A percentile compares a stretch with the other conserved stretches of the same genome.
Conservation (phyloP, 2,797 vertebrate species). For the Leptodactylus fallax region DNA sequence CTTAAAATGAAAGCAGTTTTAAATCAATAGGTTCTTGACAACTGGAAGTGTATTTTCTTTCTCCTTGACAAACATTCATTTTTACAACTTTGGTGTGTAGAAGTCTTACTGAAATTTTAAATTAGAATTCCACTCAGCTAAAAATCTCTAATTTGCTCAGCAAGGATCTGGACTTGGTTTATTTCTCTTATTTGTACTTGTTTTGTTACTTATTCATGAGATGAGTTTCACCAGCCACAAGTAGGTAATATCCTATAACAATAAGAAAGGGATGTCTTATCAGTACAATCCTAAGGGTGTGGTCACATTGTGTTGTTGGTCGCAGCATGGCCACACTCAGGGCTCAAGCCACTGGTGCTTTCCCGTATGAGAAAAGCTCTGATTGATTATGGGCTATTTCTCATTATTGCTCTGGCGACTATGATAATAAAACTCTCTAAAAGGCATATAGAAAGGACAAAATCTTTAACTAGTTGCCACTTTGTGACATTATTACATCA, state of each 20-base stretch:
- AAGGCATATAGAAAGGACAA: too few species aligned
- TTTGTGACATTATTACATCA: too few species aligned
- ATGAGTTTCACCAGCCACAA: neutral
- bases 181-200: too few species aligned
- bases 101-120: neutral
- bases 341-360: too few species aligned
- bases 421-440: too few species aligned
- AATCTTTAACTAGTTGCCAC: too few species aligned
- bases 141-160: neutral
- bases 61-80: constrained; percentile 6
- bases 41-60: constrained; percentile 4
- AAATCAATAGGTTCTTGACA: constrained; percentile 35
- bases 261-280: neutral
- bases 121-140: neutral
- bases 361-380: too few species aligned
- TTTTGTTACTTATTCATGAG: neutral
- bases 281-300: too few species aligned
- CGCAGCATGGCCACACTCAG: too few species aligned
- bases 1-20: constrained; percentile 17
- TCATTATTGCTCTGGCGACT: too few species aligned
- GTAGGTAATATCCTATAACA: neutral
- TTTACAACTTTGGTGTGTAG: neutral
- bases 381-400: too few species aligned
- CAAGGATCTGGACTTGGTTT: neutral
- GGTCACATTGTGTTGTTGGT: too few species aligned